phyloP scores from a whole-genome alignment of 1,140 invertebrate genomes.

The Agraylea sexmaculata region DNA sequence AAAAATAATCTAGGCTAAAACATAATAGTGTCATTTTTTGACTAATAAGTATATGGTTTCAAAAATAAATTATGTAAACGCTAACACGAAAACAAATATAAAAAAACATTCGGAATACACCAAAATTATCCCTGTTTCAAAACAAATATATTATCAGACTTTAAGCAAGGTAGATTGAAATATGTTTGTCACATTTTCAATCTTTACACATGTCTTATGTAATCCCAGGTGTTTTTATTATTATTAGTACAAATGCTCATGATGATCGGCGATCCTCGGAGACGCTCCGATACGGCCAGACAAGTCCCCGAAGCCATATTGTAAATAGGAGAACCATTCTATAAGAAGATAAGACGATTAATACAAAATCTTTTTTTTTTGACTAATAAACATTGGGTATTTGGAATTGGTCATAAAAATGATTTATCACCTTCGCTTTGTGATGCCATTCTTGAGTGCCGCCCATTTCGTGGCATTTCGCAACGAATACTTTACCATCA shows the following conservation, averaged over 20 bases:
- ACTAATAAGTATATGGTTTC: too few species aligned
- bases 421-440: constrained; percentile 47
- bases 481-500: constrained; percentile 51
- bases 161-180: too few species aligned
- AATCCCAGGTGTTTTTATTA: constrained; percentile 57
- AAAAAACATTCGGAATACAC: too few species aligned
- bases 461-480: constrained; percentile 87
- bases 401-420: neutral
- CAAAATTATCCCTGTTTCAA: too few species aligned
- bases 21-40: too few species aligned
- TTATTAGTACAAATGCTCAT: constrained; percentile 62
- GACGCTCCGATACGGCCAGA: constrained; percentile 45
- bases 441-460: constrained; percentile 83
- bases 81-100: too few species aligned
- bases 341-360: constrained; percentile 20
- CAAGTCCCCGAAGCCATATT: constrained; percentile 79
- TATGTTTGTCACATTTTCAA: too few species aligned
- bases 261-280: constrained; percentile 42
- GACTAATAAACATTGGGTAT: neutral
- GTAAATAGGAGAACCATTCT: constrained; percentile 67
- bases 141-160: too few species aligned
- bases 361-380: constrained; percentile 1
- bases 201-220: too few species aligned
- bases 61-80: too few species aligned
- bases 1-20: too few species aligned